Percentiles rank a stretch among this genome's conserved stretches.
Evolutionary conservation across 2,797 vertebrate species (phyloP).

Genomic region (Sciaenops ocellatus): DNA sequence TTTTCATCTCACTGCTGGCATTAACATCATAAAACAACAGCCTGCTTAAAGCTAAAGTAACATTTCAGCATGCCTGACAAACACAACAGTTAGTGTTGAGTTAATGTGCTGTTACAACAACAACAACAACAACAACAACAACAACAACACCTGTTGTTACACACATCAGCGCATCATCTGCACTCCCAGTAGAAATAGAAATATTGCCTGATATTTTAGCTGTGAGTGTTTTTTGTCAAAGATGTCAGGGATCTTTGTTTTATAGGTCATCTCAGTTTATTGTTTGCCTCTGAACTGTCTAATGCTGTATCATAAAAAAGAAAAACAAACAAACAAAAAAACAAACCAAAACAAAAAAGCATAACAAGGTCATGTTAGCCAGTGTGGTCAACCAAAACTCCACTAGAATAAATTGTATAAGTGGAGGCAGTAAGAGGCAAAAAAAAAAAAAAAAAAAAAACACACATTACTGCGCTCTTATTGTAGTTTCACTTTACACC

Average conservation of each 20-base stretch:
- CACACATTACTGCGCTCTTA: background rate
- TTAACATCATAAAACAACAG: background rate
- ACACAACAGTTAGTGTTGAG: background rate
- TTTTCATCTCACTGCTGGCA: background rate
- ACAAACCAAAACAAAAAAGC: too few species aligned
- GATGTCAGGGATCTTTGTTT: background rate
- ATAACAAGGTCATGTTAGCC: too few species aligned
- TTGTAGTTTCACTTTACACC: background rate
- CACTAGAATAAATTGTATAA: too few species aligned
- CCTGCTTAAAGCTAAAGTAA: background rate
- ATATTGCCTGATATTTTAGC: background rate
- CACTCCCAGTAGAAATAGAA: constrained; percentile 25
- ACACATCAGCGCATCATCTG: constrained; percentile 9
- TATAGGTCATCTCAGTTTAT: background rate
- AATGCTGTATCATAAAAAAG: background rate
- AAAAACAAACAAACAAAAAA: background rate
- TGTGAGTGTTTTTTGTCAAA: constrained; percentile 10
- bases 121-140: background rate
- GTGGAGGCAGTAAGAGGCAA: background rate
- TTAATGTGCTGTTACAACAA: background rate
- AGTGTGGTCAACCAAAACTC: too few species aligned
- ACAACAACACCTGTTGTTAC: background rate
- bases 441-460: background rate
- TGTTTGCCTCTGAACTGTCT: background rate
- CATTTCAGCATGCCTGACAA: background rate